Evolutionary conservation across 1,140 invertebrate species (phyloP).

Genomic region (Meloidogyne hapla): DNA sequence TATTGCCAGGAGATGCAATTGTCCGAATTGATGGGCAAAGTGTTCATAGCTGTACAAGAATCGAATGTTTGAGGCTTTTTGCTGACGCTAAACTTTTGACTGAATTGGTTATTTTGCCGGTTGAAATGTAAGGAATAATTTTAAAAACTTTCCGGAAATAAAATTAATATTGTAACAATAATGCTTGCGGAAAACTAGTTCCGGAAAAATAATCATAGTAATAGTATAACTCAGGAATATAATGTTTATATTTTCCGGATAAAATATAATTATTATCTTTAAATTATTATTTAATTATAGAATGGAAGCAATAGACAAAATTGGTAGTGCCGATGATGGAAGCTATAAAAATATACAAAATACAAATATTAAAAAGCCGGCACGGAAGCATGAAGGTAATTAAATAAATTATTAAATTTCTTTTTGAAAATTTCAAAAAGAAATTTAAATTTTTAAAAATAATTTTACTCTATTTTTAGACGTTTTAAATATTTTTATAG

Average conservation of each 20-base stretch:
- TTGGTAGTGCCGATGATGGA: not conserved
- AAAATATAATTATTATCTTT: too few relatives aligned
- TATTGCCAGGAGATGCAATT: conserved; percentile 42
- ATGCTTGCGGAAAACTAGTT: too few relatives aligned
- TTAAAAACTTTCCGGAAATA: too few relatives aligned
- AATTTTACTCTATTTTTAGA: not conserved
- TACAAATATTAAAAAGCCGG: not conserved
- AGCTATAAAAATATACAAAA: not conserved
- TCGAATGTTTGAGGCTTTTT: conserved; percentile 42
- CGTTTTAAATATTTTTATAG: not conserved
- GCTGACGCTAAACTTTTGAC: conserved; percentile 29
- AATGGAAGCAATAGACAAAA: conserved; percentile 8
- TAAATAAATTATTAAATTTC: not conserved
- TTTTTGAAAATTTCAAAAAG: too few relatives aligned
- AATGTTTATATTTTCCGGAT: too few relatives aligned
- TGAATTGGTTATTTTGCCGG: conserved; percentile 31
- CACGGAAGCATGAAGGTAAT: not conserved
- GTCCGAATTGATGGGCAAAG: conserved; percentile 36
- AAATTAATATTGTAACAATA: too few relatives aligned
- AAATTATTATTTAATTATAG: conserved; percentile 1
- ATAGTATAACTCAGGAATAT: too few relatives aligned
- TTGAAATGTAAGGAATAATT: conserved; percentile 39
- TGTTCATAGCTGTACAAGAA: conserved; percentile 32
- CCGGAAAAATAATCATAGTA: not conserved
- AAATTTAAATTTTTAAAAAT: too few relatives aligned